Percentiles rank a stretch among this genome's conserved stretches.
Evolutionary conservation across 2,888 invertebrate genomes (phyloP).

Genomic region (Helicoverpa assulta): DNA sequence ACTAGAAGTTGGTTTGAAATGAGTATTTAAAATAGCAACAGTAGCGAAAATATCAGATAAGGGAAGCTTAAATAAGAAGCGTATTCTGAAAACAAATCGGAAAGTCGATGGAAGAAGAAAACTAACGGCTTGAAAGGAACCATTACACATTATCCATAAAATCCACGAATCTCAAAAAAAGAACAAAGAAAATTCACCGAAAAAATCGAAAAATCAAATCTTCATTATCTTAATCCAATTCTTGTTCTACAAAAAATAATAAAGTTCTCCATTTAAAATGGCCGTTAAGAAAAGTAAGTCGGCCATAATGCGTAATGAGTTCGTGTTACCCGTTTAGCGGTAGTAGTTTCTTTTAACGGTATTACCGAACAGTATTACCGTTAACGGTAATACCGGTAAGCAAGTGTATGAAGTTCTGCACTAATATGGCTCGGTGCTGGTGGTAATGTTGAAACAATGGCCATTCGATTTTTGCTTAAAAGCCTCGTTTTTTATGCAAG

Average conservation of each 20-base stretch:
- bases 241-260: constrained; percentile 36
- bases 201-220: constrained; percentile 18
- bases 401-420: constrained; percentile 57
- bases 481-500: constrained; percentile 20
- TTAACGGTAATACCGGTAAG: constrained; percentile 43
- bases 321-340: constrained; percentile 69
- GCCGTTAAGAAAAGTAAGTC: constrained; percentile 61
- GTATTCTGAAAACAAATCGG: too few species aligned
- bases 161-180: too few species aligned
- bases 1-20: too few species aligned
- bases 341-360: constrained; percentile 78
- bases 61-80: too few species aligned
- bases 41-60: too few species aligned
- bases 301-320: constrained; percentile 62
- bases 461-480: constrained; percentile 38
- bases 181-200: not conserved
- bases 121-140: too few species aligned
- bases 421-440: constrained; percentile 28
- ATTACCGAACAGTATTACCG: constrained; percentile 71
- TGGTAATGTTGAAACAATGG: constrained; percentile 44
- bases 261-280: constrained; percentile 57
- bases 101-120: too few species aligned
- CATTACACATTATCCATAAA: too few species aligned
- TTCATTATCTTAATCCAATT: constrained; percentile 32
- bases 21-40: too few species aligned